These are phyloP conservation scores for Tapera naevia DNA, from an alignment of 2,797 vertebrate species.

Conservation along the genomic window DNA sequence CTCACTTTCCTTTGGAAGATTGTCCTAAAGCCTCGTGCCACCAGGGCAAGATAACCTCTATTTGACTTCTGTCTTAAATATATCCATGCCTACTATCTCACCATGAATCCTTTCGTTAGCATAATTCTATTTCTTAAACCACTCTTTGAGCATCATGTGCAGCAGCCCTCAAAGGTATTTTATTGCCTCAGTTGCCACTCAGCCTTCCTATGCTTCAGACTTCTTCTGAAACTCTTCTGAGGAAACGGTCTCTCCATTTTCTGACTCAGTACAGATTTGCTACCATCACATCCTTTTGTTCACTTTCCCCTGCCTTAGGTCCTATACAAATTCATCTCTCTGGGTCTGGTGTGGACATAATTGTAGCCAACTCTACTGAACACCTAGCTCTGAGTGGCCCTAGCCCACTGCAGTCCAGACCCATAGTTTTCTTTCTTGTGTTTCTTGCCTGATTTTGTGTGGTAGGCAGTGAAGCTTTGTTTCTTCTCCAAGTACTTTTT, in stretches of 20 bases:
- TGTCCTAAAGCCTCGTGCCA: neutral
- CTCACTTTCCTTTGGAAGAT: neutral
- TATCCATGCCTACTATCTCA: neutral
- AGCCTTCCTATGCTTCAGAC: neutral
- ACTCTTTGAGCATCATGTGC: neutral
- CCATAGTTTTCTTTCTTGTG: neutral
- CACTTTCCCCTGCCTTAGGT: neutral
- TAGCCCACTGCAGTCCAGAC: neutral
- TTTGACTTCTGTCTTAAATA: neutral
- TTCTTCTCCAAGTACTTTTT: neutral
- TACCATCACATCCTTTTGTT: neutral
- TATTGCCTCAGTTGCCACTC: neutral
- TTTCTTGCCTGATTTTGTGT: neutral
- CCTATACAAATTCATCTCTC: neutral
- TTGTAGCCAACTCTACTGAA: neutral
- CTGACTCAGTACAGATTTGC: neutral
- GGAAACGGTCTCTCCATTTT: neutral
- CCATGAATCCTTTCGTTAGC: neutral
- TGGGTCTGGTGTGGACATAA: neutral
- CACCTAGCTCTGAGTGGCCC: neutral
- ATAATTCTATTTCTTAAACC: neutral
- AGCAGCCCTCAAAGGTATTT: fast-evolving
- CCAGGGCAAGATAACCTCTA: neutral
- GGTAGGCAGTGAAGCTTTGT: neutral
- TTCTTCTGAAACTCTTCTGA: neutral